Conservation (phyloP, 2,113 vertebrate genomes). For the Struthidea cinerea region DNA sequence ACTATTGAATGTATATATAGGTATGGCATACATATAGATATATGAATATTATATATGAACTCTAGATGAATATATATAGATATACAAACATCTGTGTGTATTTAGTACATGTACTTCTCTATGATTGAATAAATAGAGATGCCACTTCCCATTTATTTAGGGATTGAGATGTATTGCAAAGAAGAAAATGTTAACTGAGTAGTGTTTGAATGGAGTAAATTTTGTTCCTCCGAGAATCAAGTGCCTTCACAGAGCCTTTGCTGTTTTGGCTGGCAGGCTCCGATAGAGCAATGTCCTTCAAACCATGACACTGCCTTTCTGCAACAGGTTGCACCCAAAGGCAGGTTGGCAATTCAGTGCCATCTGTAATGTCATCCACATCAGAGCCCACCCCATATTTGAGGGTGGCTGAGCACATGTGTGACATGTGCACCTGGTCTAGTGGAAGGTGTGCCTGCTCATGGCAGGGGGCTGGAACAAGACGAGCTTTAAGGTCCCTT, state of each 20-base stretch:
- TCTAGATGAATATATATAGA: not conserved
- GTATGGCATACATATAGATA: not conserved
- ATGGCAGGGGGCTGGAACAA: not conserved
- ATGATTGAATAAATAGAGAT: not conserved
- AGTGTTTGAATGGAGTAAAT: not conserved
- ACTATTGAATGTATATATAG: not conserved
- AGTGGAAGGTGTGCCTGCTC: not conserved
- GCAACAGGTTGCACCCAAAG: not conserved
- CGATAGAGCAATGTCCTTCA: not conserved
- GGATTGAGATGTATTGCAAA: not conserved
- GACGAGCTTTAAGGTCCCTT: not conserved
- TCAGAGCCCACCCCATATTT: fast-evolving
- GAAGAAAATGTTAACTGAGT: not conserved
- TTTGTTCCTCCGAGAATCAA: not conserved
- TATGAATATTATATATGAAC: not conserved
- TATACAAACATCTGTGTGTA: not conserved
- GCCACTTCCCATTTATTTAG: not conserved
- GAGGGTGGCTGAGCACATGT: fast-evolving
- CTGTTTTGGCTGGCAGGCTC: not conserved
- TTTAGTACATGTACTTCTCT: not conserved
- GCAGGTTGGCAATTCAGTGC: not conserved
- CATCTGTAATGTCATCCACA: not conserved
- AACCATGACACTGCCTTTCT: not conserved
- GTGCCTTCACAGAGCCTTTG: not conserved
- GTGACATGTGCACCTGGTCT: not conserved